Conservation (phyloP, 2,113 vertebrate species). For the Centropristis striata region DNA sequence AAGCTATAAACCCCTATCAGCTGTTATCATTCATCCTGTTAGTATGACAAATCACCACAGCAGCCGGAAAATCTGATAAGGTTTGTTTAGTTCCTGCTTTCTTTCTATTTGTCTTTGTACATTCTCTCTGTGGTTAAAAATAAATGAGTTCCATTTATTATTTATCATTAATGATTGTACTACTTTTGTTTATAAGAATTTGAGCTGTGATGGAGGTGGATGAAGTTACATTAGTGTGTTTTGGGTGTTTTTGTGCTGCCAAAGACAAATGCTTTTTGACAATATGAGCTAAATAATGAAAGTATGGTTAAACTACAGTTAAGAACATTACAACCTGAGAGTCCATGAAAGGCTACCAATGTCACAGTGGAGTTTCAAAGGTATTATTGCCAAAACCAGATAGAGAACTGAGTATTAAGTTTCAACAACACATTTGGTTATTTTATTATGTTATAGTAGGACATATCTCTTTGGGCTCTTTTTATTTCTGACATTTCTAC, state of each 20-base stretch:
- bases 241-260: background rate
- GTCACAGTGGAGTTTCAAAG: background rate
- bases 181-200: background rate
- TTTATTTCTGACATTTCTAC: background rate
- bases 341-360: background rate
- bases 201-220: background rate
- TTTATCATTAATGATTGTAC: background rate
- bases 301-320: background rate
- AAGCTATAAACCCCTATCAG: constrained; percentile 2
- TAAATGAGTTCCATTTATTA: background rate
- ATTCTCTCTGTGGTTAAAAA: background rate
- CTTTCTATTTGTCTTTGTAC: background rate
- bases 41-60: constrained; percentile 1
- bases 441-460: background rate
- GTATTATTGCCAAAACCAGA: background rate
- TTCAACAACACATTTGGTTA: background rate
- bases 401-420: background rate
- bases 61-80: background rate
- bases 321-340: background rate
- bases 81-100: background rate
- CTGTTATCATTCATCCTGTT: background rate
- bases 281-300: background rate
- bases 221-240: background rate
- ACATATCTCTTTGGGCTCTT: background rate
- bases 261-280: background rate